Conservation (phyloP, 2,888 invertebrate species). For the Troides oblongomaculatus region DNA sequence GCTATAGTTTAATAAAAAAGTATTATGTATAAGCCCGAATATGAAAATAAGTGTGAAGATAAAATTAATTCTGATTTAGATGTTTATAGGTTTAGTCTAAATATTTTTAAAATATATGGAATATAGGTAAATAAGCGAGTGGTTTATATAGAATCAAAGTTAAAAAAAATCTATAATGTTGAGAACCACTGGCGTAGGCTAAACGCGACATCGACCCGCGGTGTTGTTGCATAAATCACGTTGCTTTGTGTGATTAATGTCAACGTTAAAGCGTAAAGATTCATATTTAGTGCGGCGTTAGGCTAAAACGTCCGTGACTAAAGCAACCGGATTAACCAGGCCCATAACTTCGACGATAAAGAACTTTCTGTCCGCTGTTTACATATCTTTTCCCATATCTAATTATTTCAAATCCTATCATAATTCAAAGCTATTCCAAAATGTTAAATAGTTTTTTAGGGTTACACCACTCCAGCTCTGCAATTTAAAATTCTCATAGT, state of each 20-base stretch:
- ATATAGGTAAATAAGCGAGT: too few species aligned
- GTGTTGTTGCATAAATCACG: conserved; percentile 67
- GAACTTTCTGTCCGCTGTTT: conserved; percentile 70
- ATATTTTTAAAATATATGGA: too few species aligned
- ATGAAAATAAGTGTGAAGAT: too few species aligned
- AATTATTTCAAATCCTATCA: conserved; percentile 71
- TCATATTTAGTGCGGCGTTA: conserved; percentile 71
- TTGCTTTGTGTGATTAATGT: conserved; percentile 76
- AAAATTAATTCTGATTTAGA: too few species aligned
- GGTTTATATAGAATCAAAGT: neutral
- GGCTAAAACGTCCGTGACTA: conserved; percentile 56
- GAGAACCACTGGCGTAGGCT: conserved; percentile 41
- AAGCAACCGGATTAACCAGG: conserved; percentile 56
- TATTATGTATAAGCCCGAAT: too few species aligned
- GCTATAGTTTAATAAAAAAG: too few species aligned
- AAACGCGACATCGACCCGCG: conserved; percentile 55
- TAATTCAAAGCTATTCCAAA: conserved; percentile 61
- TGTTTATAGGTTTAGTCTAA: too few species aligned
- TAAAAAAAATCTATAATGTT: conserved; percentile 7
- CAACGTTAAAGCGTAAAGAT: conserved; percentile 70
- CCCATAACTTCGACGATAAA: conserved; percentile 62
- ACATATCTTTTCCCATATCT: conserved; percentile 58
- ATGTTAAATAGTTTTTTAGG: conserved; percentile 39
- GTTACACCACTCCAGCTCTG: conserved; percentile 31
- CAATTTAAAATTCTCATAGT: neutral